Percentiles rank a stretch among this genome's conserved stretches.
Evolutionary conservation across 2,888 invertebrate species (phyloP).

Genomic region (Oasisia sp.): DNA sequence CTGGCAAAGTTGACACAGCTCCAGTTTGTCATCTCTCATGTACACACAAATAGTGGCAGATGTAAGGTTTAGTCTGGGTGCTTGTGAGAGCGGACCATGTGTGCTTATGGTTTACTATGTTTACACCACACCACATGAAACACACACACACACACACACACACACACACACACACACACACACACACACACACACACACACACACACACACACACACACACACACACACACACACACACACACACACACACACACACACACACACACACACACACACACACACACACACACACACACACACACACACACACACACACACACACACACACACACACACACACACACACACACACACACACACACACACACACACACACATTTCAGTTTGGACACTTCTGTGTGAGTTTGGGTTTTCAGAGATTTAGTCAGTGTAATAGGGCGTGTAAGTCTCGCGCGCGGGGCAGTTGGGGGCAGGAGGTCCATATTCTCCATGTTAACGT

Average conservation of each 20-base stretch:
- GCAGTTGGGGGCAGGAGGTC: too few relatives aligned
- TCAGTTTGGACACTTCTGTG: background rate
- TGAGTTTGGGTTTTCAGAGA: too few relatives aligned
- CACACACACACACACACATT: background rate
- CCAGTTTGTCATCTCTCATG: background rate
- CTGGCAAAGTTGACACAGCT: background rate
- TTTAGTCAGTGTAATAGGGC: too few relatives aligned
- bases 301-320: background rate
- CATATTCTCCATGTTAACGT: too few relatives aligned
- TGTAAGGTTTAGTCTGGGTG: slow-evolving; percentile 17
- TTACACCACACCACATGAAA: background rate
- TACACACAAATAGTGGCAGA: background rate
- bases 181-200: background rate
- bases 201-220: background rate
- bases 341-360: background rate
- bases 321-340: background rate
- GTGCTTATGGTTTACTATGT: background rate
- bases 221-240: background rate
- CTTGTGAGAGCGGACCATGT: background rate
- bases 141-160: background rate
- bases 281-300: background rate
- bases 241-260: background rate
- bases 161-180: background rate
- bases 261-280: background rate
- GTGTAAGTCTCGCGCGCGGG: too few relatives aligned